phyloP scores from a whole-genome alignment of 2,888 invertebrate species.

The Sinelater perroti region DNA sequence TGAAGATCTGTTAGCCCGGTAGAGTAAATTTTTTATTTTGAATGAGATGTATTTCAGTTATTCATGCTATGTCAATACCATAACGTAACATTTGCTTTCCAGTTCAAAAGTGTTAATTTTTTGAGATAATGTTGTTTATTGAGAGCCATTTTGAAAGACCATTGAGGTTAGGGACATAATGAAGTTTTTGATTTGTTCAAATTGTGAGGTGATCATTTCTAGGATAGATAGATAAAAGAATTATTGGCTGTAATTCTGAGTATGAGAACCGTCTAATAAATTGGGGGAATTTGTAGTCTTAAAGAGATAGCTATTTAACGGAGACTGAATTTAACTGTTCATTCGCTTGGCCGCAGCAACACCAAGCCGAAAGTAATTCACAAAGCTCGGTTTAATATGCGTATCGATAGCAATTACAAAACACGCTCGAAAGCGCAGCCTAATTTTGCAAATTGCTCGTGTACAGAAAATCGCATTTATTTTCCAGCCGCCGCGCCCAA shows the following conservation, averaged over 20 bases:
- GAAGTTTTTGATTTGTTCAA: conserved; percentile 13
- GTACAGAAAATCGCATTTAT: conserved; percentile 21
- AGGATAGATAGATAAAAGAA: not conserved
- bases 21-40: not conserved
- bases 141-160: conserved; percentile 5
- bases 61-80: conserved; percentile 5
- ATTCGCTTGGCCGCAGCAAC: conserved; percentile 5
- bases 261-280: not conserved
- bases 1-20: too few species aligned
- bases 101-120: conserved; percentile 9
- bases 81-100: conserved; percentile 7
- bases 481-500: conserved; percentile 17
- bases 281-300: not conserved
- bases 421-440: conserved; percentile 22
- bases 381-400: conserved; percentile 19
- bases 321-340: conserved; percentile 3
- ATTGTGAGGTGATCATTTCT: not conserved
- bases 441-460: conserved; percentile 19
- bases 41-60: conserved; percentile 7
- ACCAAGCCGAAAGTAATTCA: conserved; percentile 7
- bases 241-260: too few species aligned
- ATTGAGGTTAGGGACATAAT: conserved; percentile 8
- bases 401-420: conserved; percentile 20
- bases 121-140: not conserved
- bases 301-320: not conserved